These are phyloP conservation scores for Pseudopipra pipra DNA, from an alignment of 2,113 vertebrate genomes.

Conservation along the genomic window DNA sequence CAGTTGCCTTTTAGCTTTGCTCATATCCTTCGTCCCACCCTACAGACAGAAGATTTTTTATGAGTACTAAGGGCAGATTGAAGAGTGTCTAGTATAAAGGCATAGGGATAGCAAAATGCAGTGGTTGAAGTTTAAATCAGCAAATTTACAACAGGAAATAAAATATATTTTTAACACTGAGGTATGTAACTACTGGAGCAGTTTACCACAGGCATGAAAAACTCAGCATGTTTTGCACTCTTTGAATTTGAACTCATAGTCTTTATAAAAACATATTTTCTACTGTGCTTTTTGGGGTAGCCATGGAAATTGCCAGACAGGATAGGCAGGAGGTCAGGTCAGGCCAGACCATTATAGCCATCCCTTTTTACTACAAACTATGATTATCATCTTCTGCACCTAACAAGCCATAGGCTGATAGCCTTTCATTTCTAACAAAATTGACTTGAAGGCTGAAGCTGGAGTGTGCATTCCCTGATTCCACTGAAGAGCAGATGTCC, in stretches of 20 bases:
- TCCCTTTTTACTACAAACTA: background rate
- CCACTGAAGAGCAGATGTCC: background rate
- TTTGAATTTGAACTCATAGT: background rate
- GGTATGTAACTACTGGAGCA: background rate
- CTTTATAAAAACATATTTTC: background rate
- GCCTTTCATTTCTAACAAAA: background rate
- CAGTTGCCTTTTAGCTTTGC: background rate
- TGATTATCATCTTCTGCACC: background rate
- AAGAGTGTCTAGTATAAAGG: background rate
- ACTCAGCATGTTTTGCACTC: background rate
- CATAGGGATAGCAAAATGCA: background rate
- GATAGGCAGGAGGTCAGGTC: background rate
- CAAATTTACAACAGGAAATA: slow-evolving; percentile 8
- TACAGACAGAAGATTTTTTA: background rate
- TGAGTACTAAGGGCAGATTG: background rate
- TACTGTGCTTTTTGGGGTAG: background rate
- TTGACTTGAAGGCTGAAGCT: background rate
- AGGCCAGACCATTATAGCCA: background rate
- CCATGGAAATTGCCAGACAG: background rate
- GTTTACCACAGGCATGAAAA: slow-evolving; percentile 5
- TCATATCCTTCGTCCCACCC: background rate
- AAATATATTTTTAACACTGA: background rate
- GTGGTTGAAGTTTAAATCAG: background rate
- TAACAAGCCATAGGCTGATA: background rate
- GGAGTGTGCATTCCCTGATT: background rate